These are phyloP conservation scores for Musca domestica DNA, from an alignment of 1,140 invertebrate genomes.

Conservation along the genomic window DNA sequence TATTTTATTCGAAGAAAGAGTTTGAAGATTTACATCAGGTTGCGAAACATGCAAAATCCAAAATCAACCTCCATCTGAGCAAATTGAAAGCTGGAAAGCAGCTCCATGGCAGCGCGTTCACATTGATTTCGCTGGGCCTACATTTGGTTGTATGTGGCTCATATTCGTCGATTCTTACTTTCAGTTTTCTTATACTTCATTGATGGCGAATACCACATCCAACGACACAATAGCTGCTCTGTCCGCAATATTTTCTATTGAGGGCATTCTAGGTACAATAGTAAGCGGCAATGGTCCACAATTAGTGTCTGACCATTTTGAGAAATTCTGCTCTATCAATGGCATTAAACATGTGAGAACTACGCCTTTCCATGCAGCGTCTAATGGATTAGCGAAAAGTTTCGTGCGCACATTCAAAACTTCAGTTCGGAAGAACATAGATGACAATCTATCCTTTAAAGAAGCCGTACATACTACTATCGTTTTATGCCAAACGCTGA, in stretches of 20 bases:
- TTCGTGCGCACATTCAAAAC: conserved; percentile 4
- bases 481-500: not conserved
- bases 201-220: too few species aligned
- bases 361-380: not conserved
- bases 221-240: conserved; percentile 10
- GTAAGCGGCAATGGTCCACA: conserved; percentile 35
- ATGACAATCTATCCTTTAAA: not conserved
- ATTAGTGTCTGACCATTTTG: conserved; percentile 14
- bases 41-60: too few species aligned
- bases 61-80: too few species aligned
- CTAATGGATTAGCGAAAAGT: conserved; percentile 14
- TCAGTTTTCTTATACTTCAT: too few species aligned
- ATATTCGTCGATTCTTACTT: too few species aligned
- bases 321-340: not conserved
- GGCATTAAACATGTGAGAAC: conserved; percentile 28
- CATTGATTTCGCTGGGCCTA: too few species aligned
- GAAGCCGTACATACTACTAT: not conserved
- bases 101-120: too few species aligned
- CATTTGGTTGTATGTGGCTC: too few species aligned
- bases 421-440: not conserved
- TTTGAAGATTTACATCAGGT: not conserved
- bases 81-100: too few species aligned
- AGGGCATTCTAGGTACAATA: conserved; percentile 20
- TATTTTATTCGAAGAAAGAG: too few species aligned
- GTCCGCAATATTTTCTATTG: conserved; percentile 27